phyloP scores from a whole-genome alignment of 2,888 invertebrate genomes.

The Pasiphila rectangulata region DNA sequence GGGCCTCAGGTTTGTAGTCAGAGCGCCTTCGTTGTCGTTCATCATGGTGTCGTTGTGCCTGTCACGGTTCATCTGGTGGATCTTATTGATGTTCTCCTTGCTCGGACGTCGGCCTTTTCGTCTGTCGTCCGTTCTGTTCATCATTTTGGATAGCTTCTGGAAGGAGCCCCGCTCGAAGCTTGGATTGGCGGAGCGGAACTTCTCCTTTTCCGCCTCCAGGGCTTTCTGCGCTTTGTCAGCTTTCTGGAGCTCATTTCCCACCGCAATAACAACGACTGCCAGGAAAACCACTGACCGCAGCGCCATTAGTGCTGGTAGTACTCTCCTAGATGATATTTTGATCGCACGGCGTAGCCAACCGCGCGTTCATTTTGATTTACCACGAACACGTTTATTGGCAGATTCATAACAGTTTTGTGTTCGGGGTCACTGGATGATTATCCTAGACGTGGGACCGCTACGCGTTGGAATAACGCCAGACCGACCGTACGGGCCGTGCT shows the following conservation, averaged over 20 bases:
- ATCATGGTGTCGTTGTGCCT: conserved; percentile 54
- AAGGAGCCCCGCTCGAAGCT: conserved; percentile 57
- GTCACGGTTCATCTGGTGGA: conserved; percentile 46
- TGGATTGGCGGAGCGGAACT: conserved; percentile 55
- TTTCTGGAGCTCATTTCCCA: conserved; percentile 64
- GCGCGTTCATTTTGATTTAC: conserved; percentile 51
- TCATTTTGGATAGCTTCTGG: conserved; percentile 52
- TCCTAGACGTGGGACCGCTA: conserved; percentile 38
- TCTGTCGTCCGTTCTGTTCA: conserved; percentile 57
- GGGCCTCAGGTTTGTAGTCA: conserved; percentile 51
- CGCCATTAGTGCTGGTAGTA: conserved; percentile 66
- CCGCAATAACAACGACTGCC: conserved; percentile 52
- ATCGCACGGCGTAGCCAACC: conserved; percentile 41
- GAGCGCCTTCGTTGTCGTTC: conserved; percentile 67
- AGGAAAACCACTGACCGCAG: conserved; percentile 52
- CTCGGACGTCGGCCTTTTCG: conserved; percentile 41
- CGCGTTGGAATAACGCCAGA: conserved; percentile 52
- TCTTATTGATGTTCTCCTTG: conserved; percentile 51
- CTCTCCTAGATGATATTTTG: conserved; percentile 46
- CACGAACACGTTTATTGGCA: conserved; percentile 38
- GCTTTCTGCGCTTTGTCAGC: conserved; percentile 65
- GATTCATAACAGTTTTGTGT: conserved; percentile 59
- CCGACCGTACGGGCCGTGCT: conserved; percentile 42
- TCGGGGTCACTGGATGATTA: conserved; percentile 42
- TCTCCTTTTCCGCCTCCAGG: conserved; percentile 72